Evolutionary conservation across 2,888 invertebrate genomes (phyloP), one percentile per base, ranked within the genome.

Genomic region (Lordiphosa andalusiaca): DNA sequence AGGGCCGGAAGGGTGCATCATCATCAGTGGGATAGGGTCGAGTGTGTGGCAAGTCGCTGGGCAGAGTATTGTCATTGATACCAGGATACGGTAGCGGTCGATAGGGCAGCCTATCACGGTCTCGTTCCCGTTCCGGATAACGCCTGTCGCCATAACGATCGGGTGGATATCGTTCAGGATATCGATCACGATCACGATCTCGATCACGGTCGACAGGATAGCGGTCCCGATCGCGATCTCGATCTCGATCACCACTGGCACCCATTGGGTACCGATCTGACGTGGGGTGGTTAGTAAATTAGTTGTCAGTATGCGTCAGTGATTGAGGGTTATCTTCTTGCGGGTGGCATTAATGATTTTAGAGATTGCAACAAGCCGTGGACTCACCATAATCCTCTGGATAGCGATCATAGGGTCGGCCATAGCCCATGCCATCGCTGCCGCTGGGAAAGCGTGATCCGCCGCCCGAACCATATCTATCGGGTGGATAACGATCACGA

Each of bases 401-500:
- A 72, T 85, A 88, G 3, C 88, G 89, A 74, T 89, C 88, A 49
- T 87, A 87, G 6, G 88, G 88, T 13, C 88, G 70, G 21, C 81
- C 84, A 69, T 86, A 87, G 59, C 84, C 88, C 23, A 84, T 74
- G 35, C 89, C 89, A 10, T 78, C 77, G 4, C 71, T 71, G 44
- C 33, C 44, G 13, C 36, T 16, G 19, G 67, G 68, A 36, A 50
- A 67, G 3, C 65, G 58, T 19, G 65, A 65, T 36, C 41, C 37
- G 10, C 83, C 86, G 64, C 80, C 86, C 39, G 71, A 74, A 7
- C 70, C 89, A 54, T 86, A 76, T 47, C 85, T 86, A 71, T 65
- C 88, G 3, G 62, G 68, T 38, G 91, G 90, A 81, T 91, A 91
- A 85, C 91, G 90, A 77, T 91, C 91, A 85, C 91, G 90, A 77